These are phyloP conservation scores for Syrrhaptes paradoxus DNA, from an alignment of 2,113 vertebrate genomes.

Conservation along the genomic window DNA sequence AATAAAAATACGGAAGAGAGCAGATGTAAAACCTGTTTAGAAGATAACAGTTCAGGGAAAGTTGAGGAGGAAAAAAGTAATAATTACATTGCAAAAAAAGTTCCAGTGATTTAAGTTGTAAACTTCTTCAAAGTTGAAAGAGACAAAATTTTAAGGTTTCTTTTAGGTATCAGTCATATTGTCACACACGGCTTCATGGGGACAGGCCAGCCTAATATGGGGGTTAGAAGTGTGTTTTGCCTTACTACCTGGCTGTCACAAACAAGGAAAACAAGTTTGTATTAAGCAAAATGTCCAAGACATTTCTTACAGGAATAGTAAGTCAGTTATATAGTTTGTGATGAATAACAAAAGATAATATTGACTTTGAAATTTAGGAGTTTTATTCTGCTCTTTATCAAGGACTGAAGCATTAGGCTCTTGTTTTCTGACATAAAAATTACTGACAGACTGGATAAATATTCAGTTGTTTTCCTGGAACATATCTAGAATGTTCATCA, in stretches of 20 bases:
- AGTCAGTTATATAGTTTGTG: not conserved
- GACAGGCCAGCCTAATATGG: not conserved
- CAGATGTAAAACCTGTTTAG: not conserved
- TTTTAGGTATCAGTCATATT: not conserved
- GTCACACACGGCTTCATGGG: not conserved
- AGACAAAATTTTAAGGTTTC: not conserved
- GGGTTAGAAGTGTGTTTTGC: not conserved
- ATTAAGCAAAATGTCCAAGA: not conserved
- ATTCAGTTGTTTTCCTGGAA: not conserved
- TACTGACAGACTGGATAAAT: not conserved
- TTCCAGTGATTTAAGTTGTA: not conserved
- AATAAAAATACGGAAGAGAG: not conserved
- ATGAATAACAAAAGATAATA: not conserved
- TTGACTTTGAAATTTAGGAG: not conserved
- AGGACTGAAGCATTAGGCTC: not conserved
- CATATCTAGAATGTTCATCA: not conserved
- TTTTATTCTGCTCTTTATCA: not conserved
- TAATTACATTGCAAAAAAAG: not conserved
- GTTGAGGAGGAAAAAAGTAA: not conserved
- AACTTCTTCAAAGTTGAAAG: not conserved
- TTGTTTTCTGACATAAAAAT: not conserved
- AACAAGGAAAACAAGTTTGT: not conserved
- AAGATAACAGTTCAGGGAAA: not conserved
- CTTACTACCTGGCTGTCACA: not conserved
- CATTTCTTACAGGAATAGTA: not conserved